These are phyloP conservation scores for Papilio helenus DNA, from an alignment of 1,140 invertebrate genomes.

Conservation along the genomic window DNA sequence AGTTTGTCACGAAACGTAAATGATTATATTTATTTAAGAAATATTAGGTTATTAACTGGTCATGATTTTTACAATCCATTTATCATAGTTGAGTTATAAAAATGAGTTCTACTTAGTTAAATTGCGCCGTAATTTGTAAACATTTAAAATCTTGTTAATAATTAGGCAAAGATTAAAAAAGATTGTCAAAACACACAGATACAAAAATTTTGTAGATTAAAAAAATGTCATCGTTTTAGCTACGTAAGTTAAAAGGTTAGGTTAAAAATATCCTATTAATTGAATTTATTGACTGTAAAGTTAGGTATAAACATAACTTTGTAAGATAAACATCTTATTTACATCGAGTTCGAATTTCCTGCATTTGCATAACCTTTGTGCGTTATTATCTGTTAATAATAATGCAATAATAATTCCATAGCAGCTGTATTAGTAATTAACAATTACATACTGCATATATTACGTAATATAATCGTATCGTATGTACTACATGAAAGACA, in stretches of 20 bases:
- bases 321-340: conserved; percentile 5
- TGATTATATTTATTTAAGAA: conserved; percentile 6
- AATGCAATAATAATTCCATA: background rate
- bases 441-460: background rate
- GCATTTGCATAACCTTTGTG: conserved; percentile 14
- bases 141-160: no score
- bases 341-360: conserved; percentile 16
- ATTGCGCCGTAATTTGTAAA: no score
- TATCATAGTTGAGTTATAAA: background rate
- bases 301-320: background rate
- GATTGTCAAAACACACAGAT: no score
- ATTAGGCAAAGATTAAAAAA: no score
- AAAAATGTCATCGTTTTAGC: no score
- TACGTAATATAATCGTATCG: background rate
- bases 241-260: no score
- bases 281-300: background rate
- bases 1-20: conserved; percentile 26
- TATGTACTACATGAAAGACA: background rate
- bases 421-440: background rate
- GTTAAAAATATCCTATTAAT: no score
- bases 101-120: background rate
- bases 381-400: conserved; percentile 22
- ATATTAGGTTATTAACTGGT: conserved; percentile 16
- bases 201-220: no score
- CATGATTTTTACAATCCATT: background rate